Evolutionary conservation across 2,888 invertebrate genomes (phyloP).

Genomic region (Thymelicus sylvestris): DNA sequence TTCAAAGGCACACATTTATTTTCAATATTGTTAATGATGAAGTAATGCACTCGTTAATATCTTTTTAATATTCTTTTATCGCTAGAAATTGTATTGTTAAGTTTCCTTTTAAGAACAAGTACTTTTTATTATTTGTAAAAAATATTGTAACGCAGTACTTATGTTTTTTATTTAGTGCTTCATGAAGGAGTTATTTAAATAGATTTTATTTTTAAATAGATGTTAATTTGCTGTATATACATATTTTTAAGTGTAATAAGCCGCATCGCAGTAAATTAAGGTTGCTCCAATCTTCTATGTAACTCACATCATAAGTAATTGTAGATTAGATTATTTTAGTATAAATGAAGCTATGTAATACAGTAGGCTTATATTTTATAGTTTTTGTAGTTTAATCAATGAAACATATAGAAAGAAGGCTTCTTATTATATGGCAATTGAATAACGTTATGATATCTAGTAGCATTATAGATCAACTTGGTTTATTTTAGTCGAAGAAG

Average conservation of each 20-base stretch:
- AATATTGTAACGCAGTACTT: neutral
- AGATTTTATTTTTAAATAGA: neutral
- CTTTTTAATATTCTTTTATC: neutral
- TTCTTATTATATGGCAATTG: no score
- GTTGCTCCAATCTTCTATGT: neutral
- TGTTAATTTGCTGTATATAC: neutral
- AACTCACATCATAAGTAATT: neutral
- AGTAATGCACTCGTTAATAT: neutral
- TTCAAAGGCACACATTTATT: conserved; percentile 10
- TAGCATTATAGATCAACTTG: no score
- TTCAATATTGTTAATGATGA: neutral
- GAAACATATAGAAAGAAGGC: no score
- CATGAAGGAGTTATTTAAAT: neutral
- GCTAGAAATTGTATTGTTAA: neutral
- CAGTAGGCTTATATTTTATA: no score
- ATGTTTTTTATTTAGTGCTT: neutral
- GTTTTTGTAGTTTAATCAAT: no score
- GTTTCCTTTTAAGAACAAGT: neutral
- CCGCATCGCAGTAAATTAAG: neutral
- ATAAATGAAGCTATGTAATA: neutral
- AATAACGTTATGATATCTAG: no score
- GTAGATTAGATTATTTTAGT: neutral
- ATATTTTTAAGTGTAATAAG: neutral
- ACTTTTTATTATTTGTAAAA: neutral
- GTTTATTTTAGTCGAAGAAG: no score